Percentiles rank a stretch among this genome's conserved stretches.
Evolutionary conservation across 2,888 invertebrate species (phyloP).

Genomic region (Euplagia quadripunctaria): DNA sequence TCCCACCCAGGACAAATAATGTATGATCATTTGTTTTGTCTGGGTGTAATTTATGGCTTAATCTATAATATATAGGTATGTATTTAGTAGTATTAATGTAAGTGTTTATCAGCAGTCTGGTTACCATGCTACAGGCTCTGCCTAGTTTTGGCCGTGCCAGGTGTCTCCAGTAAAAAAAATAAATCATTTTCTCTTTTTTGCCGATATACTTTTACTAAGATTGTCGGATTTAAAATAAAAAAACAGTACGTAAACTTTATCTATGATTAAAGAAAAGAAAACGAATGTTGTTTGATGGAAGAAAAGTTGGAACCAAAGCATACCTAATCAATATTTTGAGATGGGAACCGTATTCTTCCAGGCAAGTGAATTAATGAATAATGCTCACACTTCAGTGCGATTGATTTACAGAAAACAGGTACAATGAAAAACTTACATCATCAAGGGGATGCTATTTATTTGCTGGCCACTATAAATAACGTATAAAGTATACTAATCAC

Average conservation of each 20-base stretch:
- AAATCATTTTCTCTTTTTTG: too few species aligned
- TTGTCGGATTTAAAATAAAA: not conserved
- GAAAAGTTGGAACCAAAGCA: not conserved
- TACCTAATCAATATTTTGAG: not conserved
- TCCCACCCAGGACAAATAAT: too few species aligned
- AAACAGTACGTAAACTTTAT: not conserved
- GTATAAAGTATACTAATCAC: slow-evolving; percentile 41
- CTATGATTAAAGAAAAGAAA: not conserved
- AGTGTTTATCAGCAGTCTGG: too few species aligned
- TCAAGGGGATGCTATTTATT: slow-evolving; percentile 42
- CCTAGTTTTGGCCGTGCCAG: too few species aligned
- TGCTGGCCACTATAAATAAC: slow-evolving; percentile 38
- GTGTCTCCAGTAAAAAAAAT: too few species aligned
- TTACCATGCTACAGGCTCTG: too few species aligned
- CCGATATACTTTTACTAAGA: not conserved
- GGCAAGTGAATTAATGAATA: slow-evolving; percentile 22
- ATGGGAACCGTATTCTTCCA: not conserved
- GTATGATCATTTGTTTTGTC: too few species aligned
- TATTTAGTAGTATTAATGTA: too few species aligned
- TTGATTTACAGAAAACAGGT: slow-evolving; percentile 23
- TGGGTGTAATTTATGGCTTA: too few species aligned
- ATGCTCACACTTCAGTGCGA: slow-evolving; percentile 16
- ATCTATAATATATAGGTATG: too few species aligned
- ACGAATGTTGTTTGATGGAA: not conserved
- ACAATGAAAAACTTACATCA: slow-evolving; percentile 43